A percentile compares a stretch with the other conserved stretches of the same genome.
Evolutionary conservation across 2,797 vertebrate genomes (phyloP).

Genomic region (Tenualosa ilisha): DNA sequence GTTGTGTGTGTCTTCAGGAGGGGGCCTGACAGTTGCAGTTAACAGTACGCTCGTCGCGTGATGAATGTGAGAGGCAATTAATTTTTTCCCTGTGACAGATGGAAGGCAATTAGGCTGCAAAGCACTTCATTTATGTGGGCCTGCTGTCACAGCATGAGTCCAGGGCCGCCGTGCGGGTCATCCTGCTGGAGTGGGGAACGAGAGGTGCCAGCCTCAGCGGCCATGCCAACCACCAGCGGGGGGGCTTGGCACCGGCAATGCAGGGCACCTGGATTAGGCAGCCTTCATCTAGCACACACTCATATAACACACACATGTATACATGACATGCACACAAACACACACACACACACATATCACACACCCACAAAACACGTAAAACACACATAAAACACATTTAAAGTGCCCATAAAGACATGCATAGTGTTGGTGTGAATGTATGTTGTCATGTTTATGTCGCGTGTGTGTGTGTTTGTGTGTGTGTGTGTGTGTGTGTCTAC

Average conservation of each 20-base stretch:
- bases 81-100: conserved; percentile 55
- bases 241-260: neutral
- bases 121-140: conserved; percentile 47
- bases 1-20: neutral
- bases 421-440: neutral
- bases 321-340: conserved; percentile 46
- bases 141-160: conserved; percentile 42
- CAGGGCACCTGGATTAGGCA: conserved; percentile 9
- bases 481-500: conserved; percentile 33
- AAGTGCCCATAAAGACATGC: neutral
- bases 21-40: conserved; percentile 11
- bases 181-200: neutral
- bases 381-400: conserved; percentile 37
- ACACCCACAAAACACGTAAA: conserved; percentile 28
- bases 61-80: conserved; percentile 40
- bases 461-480: conserved; percentile 20
- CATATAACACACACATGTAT: conserved; percentile 33
- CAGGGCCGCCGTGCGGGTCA: neutral
- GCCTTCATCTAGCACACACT: neutral
- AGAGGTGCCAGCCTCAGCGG: neutral
- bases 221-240: neutral
- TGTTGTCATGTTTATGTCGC: neutral
- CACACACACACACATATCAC: conserved; percentile 15
- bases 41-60: conserved; percentile 5
- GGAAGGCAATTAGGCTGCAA: conserved; percentile 54